phyloP scores from a whole-genome alignment of 2,113 vertebrate species.

The Loxodonta africana region DNA sequence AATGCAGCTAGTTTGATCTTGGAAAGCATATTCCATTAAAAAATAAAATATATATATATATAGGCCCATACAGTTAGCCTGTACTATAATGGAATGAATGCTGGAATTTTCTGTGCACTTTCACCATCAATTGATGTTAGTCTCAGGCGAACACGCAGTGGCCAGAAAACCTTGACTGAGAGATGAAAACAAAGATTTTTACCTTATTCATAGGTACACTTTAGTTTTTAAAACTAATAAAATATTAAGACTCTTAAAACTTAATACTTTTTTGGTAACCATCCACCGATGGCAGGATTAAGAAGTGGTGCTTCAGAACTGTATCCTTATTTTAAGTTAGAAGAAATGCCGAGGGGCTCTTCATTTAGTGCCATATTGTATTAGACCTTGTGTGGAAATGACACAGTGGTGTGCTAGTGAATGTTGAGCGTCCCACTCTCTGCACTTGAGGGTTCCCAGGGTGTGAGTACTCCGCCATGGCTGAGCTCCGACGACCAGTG shows the following conservation, averaged over 20 bases:
- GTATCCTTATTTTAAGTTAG: slow-evolving; percentile 4
- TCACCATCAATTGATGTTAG: slow-evolving; percentile 69
- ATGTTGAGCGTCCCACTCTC: not conserved
- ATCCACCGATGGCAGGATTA: slow-evolving; percentile 50
- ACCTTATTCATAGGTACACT: slow-evolving; percentile 58
- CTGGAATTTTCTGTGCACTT: slow-evolving; percentile 66
- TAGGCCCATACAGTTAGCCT: slow-evolving; percentile 63
- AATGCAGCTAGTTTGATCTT: slow-evolving; percentile 67
- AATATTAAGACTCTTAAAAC: slow-evolving; percentile 50
- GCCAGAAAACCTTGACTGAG: slow-evolving; percentile 68
- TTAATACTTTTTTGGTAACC: slow-evolving; percentile 3
- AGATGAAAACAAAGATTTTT: slow-evolving; percentile 60
- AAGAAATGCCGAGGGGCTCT: slow-evolving; percentile 22
- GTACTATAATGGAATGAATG: slow-evolving; percentile 58
- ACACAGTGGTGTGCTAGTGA: slow-evolving; percentile 27
- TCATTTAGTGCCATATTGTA: slow-evolving; percentile 4
- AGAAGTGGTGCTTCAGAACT: slow-evolving; percentile 38
- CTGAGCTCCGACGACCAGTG: not conserved
- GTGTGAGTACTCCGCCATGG: not conserved
- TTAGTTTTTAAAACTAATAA: slow-evolving; percentile 63
- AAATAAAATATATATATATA: not conserved
- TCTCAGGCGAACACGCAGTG: slow-evolving; percentile 63
- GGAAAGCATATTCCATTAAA: slow-evolving; percentile 65
- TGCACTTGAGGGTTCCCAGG: slow-evolving; percentile 29
- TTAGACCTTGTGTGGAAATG: not conserved